Base-by-base conservation (phyloP, 2,113 vertebrate genomes). In the Macquaria australasica region DNA sequence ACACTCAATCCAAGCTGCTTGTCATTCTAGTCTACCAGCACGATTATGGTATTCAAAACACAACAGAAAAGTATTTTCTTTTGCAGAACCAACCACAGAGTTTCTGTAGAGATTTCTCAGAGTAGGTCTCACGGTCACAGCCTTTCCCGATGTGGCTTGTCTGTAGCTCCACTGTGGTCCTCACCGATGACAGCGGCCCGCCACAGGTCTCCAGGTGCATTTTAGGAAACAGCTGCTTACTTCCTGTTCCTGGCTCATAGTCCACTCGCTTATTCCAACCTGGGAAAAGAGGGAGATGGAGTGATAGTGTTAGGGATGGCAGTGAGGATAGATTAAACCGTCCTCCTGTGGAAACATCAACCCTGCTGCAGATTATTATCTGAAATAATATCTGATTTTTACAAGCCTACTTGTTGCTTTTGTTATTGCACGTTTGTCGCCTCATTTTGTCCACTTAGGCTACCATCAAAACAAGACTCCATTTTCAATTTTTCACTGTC, bases 111-210 rank as follows among this genome's bases (percentile, higher is more conserved):
- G 98, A 98, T 81, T 97, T 98, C 91, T 99, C 98, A 0, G 98
- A 98, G 93, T 99, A 99, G 0, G 98, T 98, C 89, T 99, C 97
- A 0, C 97, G 96, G 78, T 99, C 97, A 4, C 98, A 99, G 83
- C 98, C 98, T 73, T 98, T 98, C 20, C 97, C 97, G 1, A 97
- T 98, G 80, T 96, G 97, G 37, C 96, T 98, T 62, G 96, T 99
- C 94, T 98, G 97, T 53, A 99, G 93, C 72, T 99, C 97, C 18
- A 97, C 96, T 1, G 95, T 97, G 78, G 96, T 95, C 77, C 97
- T 97, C 80, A 98, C 95, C 0, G 96, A 98, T 2, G 98, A 99
- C 84, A 99, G 96, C 0, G 96, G 97, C 1, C 96, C 97, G 0
- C 97, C 98, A 34, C 98, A 99, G 0, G 97, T 99, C 93, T 99